These are phyloP conservation scores for Luperina testacea DNA, from an alignment of 2,888 invertebrate genomes.

Conservation along the genomic window DNA sequence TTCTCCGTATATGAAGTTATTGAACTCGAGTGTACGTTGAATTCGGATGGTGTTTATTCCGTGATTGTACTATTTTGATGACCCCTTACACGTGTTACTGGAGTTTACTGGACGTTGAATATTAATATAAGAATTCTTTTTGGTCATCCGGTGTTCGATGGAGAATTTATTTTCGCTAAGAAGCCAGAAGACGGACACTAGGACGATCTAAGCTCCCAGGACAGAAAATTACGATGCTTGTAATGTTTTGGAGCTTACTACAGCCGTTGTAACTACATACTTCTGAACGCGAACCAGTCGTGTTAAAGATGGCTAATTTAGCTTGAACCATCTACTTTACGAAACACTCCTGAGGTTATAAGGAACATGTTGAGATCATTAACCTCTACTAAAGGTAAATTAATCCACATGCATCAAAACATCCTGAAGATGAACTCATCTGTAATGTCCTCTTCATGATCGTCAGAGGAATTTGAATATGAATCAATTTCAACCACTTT, in stretches of 20 bases:
- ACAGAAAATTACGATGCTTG: not conserved
- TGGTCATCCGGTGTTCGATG: slow-evolving; percentile 29
- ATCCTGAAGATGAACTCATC: not conserved
- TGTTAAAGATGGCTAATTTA: not conserved
- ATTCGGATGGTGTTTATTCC: slow-evolving; percentile 73
- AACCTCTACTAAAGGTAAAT: not conserved
- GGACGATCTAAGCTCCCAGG: not conserved
- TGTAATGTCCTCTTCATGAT: not conserved
- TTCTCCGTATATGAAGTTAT: slow-evolving; percentile 88
- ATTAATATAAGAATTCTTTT: slow-evolving; percentile 43
- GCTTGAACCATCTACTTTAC: not conserved
- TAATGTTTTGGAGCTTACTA: not conserved
- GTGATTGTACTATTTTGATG: slow-evolving; percentile 69
- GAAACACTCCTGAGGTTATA: not conserved
- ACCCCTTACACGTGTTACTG: slow-evolving; percentile 60
- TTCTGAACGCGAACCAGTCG: not conserved
- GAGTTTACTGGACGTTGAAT: slow-evolving; percentile 40
- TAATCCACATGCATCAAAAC: not conserved
- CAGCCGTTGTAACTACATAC: not conserved
- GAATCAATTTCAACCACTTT: slow-evolving; percentile 5
- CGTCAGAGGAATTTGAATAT: slow-evolving; percentile 3
- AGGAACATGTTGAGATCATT: slow-evolving; percentile 3
- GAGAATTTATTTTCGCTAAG: slow-evolving; percentile 1
- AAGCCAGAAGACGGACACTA: not conserved
- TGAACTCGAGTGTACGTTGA: slow-evolving; percentile 79